phyloP scores from a whole-genome alignment of 2,797 vertebrate species.

The Eulemur mongoz region DNA sequence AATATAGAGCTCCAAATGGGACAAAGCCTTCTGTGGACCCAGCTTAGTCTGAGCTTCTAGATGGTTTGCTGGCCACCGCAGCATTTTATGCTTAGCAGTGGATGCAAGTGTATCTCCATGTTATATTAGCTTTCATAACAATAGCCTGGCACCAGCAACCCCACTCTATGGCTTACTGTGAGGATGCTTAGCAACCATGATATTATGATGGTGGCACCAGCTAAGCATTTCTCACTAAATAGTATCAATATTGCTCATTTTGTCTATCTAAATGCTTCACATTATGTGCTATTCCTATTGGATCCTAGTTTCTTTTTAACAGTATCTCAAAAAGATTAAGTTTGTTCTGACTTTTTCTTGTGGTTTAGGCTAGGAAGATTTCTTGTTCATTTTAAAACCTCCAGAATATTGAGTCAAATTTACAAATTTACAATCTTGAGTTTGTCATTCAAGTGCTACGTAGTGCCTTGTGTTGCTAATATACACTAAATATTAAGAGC shows the following conservation, averaged over 20 bases:
- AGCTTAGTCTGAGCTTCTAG: conserved; percentile 45
- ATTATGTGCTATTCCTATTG: neutral
- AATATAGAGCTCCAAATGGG: conserved; percentile 55
- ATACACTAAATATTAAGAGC: neutral
- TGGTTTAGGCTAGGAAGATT: neutral
- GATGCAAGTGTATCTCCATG: neutral
- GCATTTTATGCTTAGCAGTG: neutral
- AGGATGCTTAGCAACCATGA: neutral
- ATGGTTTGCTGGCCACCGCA: neutral
- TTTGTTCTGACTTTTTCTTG: conserved; percentile 20
- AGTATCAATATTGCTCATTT: neutral
- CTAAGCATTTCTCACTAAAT: neutral
- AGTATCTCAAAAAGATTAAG: neutral
- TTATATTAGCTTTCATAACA: conserved; percentile 11
- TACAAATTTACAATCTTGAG: conserved; percentile 16
- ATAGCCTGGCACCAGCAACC: neutral
- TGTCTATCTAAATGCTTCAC: neutral
- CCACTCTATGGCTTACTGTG: neutral
- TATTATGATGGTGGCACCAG: neutral
- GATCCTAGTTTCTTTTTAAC: conserved; percentile 16
- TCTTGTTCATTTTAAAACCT: neutral
- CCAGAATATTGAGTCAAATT: neutral
- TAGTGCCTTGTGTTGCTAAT: neutral
- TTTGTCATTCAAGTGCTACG: neutral
- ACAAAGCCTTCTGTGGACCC: conserved; percentile 49